phyloP scores from a whole-genome alignment of 2,113 vertebrate species.

The Pteropus alecto region DNA sequence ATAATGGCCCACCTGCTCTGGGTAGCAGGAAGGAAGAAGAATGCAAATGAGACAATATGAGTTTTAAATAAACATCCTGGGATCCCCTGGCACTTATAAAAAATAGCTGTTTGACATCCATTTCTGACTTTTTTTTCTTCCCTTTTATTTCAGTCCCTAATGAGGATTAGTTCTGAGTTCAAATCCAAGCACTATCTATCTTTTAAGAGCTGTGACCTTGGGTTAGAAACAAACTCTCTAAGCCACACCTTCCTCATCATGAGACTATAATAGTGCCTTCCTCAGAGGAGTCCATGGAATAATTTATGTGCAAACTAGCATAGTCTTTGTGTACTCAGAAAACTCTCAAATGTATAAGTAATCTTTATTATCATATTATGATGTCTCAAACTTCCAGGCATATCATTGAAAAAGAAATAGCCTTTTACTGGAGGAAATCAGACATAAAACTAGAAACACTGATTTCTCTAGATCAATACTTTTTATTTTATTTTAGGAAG shows the following conservation, averaged over 20 bases:
- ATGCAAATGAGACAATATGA: background rate
- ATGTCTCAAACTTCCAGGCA: background rate
- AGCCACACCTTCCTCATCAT: background rate
- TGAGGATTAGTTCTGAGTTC: background rate
- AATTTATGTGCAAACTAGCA: background rate
- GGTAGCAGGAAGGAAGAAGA: background rate
- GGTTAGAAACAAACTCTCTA: background rate
- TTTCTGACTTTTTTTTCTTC: background rate
- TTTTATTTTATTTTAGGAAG: background rate
- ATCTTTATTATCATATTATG: background rate
- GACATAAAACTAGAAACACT: background rate
- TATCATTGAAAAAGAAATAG: background rate
- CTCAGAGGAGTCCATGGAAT: background rate
- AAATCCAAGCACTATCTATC: background rate
- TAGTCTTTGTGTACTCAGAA: background rate
- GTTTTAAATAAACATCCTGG: background rate
- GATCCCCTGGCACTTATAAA: background rate
- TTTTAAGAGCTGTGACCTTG: background rate
- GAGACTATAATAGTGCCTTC: background rate
- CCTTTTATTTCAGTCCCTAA: background rate
- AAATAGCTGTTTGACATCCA: background rate
- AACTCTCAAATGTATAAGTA: background rate
- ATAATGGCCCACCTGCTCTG: background rate
- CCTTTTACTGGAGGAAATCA: background rate
- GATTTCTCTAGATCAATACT: background rate